Conservation (phyloP, 2,113 vertebrate genomes). For the Nothoprocta perdicaria region DNA sequence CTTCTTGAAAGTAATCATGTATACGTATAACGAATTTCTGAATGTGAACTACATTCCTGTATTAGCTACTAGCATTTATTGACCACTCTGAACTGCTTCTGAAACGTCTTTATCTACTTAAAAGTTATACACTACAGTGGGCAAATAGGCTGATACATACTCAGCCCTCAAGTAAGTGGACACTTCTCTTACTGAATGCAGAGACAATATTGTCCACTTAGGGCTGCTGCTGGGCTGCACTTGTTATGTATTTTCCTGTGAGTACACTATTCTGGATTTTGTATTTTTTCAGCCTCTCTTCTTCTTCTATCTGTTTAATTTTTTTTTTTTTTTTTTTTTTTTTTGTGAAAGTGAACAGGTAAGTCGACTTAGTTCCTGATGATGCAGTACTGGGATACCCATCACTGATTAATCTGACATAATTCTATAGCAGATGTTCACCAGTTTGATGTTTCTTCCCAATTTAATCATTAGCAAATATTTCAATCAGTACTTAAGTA, state of each 20-base stretch:
- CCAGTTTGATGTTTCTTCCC: neutral
- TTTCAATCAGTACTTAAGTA: neutral
- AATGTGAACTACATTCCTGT: neutral
- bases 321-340: neutral
- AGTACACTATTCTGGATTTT: neutral
- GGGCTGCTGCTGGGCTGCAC: neutral
- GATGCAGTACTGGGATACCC: neutral
- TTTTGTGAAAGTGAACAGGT: neutral
- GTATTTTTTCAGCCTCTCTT: neutral
- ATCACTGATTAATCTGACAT: neutral
- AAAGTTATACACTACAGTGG: neutral
- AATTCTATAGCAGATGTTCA: neutral
- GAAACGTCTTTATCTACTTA: neutral
- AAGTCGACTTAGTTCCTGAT: neutral
- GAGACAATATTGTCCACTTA: neutral
- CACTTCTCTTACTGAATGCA: neutral
- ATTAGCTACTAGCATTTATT: neutral
- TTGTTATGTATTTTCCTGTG: neutral
- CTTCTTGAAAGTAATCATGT: neutral
- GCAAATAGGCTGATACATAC: neutral
- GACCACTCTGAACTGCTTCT: neutral
- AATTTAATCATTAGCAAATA: neutral
- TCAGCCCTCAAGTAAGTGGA: neutral
- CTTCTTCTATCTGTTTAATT: neutral
- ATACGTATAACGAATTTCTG: neutral